Evolutionary conservation across 2,113 vertebrate species (phyloP).

Genomic region (Pogona vitticeps): DNA sequence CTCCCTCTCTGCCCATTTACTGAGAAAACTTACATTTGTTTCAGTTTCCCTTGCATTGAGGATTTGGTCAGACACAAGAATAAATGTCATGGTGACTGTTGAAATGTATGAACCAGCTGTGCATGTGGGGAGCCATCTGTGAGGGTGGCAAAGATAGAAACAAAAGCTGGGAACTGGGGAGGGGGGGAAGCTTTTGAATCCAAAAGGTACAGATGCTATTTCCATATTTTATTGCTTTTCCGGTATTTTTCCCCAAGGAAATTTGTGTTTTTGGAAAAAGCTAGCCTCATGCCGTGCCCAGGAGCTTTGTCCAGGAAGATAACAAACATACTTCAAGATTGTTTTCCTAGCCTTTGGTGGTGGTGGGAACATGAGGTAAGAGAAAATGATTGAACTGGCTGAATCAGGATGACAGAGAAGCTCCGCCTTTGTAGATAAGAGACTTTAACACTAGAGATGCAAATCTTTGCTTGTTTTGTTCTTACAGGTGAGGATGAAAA

Average conservation of each 20-base stretch:
- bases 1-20: background rate
- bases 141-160: slow-evolving; percentile 19
- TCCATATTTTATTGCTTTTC: background rate
- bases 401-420: slow-evolving; percentile 42
- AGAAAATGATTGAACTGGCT: slow-evolving; percentile 3
- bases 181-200: background rate
- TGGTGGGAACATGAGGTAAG: background rate
- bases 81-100: background rate
- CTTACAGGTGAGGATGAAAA: too few relatives aligned
- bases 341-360: background rate
- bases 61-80: background rate
- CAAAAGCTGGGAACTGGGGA: background rate
- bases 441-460: too few relatives aligned
- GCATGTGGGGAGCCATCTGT: slow-evolving; percentile 7
- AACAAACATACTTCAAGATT: slow-evolving; percentile 7
- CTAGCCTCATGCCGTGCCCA: background rate
- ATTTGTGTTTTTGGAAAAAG: slow-evolving; percentile 9
- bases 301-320: slow-evolving; percentile 16
- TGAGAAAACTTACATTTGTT: background rate
- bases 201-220: background rate
- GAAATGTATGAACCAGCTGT: background rate
- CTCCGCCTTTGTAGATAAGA: background rate
- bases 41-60: background rate
- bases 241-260: slow-evolving; percentile 37
- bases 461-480: too few relatives aligned